These are phyloP conservation scores for Spinus olivaceus DNA, from an alignment of 2,797 vertebrate species.

Conservation along the genomic window DNA sequence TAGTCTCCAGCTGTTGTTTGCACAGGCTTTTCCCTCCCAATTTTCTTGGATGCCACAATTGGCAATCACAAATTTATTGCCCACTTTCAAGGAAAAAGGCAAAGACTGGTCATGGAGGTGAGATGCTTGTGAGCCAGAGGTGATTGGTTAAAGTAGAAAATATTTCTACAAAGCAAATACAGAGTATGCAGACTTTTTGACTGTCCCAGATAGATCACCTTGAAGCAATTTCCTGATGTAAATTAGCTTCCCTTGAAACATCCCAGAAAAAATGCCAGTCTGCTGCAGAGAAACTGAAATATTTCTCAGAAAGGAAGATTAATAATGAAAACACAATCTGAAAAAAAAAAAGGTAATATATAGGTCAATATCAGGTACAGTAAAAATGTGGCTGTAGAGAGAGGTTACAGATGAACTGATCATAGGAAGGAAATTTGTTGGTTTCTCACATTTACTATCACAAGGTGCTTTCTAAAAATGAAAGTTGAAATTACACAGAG, in stretches of 20 bases:
- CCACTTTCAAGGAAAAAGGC: neutral
- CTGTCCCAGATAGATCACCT: neutral
- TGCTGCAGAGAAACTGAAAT: slow-evolving; percentile 1
- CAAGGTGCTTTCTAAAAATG: neutral
- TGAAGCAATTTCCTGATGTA: slow-evolving; percentile 35
- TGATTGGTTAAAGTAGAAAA: neutral
- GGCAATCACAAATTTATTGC: neutral
- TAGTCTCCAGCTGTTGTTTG: neutral
- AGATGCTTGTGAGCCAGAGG: neutral
- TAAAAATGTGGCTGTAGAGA: neutral
- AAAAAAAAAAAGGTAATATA: neutral
- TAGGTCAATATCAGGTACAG: neutral
- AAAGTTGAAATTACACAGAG: neutral
- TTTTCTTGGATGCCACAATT: neutral
- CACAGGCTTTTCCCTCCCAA: neutral
- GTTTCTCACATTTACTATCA: neutral
- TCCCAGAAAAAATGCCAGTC: neutral
- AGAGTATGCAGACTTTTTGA: neutral
- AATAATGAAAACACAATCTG: neutral
- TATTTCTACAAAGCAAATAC: neutral
- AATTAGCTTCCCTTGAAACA: slow-evolving; percentile 19
- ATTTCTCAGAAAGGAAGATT: neutral
- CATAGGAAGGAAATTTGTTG: neutral
- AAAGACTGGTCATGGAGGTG: neutral
- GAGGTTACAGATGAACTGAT: neutral